Evolutionary conservation across 1,140 invertebrate genomes (phyloP).

Genomic region (Phymorhynchus buccinoides): DNA sequence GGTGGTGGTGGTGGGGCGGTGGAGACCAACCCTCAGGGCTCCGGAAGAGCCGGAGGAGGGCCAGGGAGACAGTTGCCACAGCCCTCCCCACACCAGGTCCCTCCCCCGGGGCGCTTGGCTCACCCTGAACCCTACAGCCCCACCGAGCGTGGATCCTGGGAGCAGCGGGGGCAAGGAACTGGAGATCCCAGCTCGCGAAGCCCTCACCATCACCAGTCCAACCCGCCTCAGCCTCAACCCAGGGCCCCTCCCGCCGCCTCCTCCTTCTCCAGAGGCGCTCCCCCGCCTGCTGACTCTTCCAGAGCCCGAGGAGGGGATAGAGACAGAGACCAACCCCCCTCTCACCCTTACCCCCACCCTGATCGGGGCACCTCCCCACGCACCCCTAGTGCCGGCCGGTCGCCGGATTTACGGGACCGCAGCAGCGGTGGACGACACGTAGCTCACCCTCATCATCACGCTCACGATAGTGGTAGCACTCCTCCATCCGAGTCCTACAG

Average conservation of each 20-base stretch:
- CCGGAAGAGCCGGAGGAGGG: slow-evolving; percentile 24
- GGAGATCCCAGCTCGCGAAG: not conserved
- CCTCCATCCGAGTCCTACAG: not conserved
- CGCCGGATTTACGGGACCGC: slow-evolving; percentile 39
- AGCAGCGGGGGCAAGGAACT: not conserved
- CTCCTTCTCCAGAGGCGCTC: no score
- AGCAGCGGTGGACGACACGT: slow-evolving; percentile 52
- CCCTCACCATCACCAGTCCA: not conserved
- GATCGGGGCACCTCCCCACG: slow-evolving; percentile 18
- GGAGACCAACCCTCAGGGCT: slow-evolving; percentile 26
- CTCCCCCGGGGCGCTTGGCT: slow-evolving; percentile 64
- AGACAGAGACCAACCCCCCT: slow-evolving; percentile 39
- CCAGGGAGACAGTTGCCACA: slow-evolving; percentile 36
- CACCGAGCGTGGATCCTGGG: slow-evolving; percentile 56
- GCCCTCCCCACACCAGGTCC: slow-evolving; percentile 52
- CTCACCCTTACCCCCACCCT: not conserved
- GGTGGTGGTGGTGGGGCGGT: slow-evolving; percentile 1
- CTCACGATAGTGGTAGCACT: slow-evolving; percentile 47
- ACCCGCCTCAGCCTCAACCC: not conserved
- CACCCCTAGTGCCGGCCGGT: slow-evolving; percentile 30
- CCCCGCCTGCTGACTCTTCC: no score
- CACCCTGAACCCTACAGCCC: slow-evolving; percentile 69
- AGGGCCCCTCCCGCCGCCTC: not conserved
- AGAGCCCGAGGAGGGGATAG: slow-evolving; percentile 38
- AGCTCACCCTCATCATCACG: slow-evolving; percentile 57